phyloP scores from a whole-genome alignment of 2,797 vertebrate genomes.

The Periophthalmus magnuspinnatus region DNA sequence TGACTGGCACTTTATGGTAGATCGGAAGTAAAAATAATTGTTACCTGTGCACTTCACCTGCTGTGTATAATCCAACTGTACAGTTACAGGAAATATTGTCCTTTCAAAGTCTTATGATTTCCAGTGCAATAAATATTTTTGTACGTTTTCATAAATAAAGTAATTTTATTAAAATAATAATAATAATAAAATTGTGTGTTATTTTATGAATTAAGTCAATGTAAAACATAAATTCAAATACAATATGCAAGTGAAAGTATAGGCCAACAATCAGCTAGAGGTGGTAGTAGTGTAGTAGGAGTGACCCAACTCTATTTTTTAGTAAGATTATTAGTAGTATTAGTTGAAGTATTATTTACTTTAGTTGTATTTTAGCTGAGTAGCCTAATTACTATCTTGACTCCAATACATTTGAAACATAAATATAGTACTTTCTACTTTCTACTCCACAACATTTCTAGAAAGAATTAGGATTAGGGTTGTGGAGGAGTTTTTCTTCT shows the following conservation, averaged over 20 bases:
- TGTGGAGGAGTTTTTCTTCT: too few species aligned
- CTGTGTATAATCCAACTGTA: slow-evolving; percentile 21
- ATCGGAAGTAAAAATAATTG: slow-evolving; percentile 11
- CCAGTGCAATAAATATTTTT: slow-evolving; percentile 68
- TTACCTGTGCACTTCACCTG: slow-evolving; percentile 24
- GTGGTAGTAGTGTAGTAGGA: too few species aligned
- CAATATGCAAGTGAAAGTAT: background rate
- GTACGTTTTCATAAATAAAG: slow-evolving; percentile 82
- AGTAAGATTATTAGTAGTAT: too few species aligned
- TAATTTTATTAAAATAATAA: background rate
- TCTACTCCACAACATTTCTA: too few species aligned
- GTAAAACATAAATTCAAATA: background rate
- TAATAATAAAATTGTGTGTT: background rate
- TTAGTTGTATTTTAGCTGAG: too few species aligned
- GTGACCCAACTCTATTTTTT: too few species aligned
- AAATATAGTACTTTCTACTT: too few species aligned
- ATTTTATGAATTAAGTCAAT: background rate
- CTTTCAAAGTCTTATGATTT: slow-evolving; percentile 76
- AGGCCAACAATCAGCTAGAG: too few species aligned
- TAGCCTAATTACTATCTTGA: too few species aligned
- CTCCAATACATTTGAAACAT: too few species aligned
- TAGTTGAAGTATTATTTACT: too few species aligned
- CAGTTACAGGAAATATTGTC: slow-evolving; percentile 41
- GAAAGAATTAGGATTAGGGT: too few species aligned
- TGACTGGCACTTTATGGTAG: slow-evolving; percentile 18